Base-by-base conservation (phyloP, 2,797 vertebrate genomes). In the Triplophysa bombifrons region DNA sequence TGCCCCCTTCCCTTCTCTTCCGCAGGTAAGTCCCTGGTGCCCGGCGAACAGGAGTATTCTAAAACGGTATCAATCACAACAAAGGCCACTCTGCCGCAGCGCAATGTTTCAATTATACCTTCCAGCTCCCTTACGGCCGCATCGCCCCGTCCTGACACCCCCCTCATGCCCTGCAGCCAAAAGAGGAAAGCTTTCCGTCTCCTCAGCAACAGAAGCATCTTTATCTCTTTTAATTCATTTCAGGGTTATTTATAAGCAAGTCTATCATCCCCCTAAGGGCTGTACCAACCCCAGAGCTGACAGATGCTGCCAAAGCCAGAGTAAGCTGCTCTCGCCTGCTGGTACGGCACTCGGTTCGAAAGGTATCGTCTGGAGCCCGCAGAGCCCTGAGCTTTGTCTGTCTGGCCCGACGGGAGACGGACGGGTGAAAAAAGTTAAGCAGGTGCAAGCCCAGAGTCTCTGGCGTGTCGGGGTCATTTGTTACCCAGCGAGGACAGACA, bases 61-160 rank as follows among this genome's bases (percentile, higher is more conserved):
- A 91, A 93, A 93, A 90, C 19, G 81, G 90, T 89, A 93, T 94
- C 92, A 92, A 93, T 93, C 93, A 93, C 89, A 87, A 82, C 82
- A 87, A 90, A 83, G 80, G 83, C 76, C 71, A 55, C 72, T 83
- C 86, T 78, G 87, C 84, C 82, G 85, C 81, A 3, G 79, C 74
- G 84, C 90, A 87, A 88, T 87, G 88, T 93, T 93, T 92, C 91
- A 93, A 92, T 92, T 92, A 91, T 88, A 72, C 87, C 86, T 88
- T 82, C 83, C 83, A 44, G 79, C 86, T 85, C 87, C 85, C 70
- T 86, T 80, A 85, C 88, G 86, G 83, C 87, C 84, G 81, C 30
- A 51, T 69, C 72, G 19, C 53, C 81, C 85, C 81, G 74, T 85
- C 86, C 88, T 82, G 80, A 83, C 82, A 80, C 53, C 77, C 16